These are phyloP conservation scores for Rhabditoides inermis DNA, from an alignment of 2,888 invertebrate genomes.

Conservation along the genomic window DNA sequence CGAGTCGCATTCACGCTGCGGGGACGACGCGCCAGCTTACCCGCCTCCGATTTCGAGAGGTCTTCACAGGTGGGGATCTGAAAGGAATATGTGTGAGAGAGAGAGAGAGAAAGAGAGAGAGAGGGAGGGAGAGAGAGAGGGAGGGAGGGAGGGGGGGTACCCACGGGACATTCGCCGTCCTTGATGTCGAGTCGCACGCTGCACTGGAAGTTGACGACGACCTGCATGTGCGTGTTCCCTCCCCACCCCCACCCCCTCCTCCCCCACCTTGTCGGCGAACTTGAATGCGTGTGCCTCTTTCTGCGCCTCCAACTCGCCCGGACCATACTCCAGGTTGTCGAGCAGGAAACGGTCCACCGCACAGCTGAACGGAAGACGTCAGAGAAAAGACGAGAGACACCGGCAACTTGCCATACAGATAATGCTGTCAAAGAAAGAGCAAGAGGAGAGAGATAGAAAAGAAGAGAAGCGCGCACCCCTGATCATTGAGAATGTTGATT, in stretches of 20 bases:
- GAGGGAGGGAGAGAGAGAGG: not conserved
- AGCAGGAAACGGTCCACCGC: conserved; percentile 46
- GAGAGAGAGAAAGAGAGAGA: not conserved
- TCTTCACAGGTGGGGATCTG: conserved; percentile 6
- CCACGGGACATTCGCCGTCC: conserved; percentile 42
- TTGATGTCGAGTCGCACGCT: conserved; percentile 44
- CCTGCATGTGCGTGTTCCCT: too few species aligned
- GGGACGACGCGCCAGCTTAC: not conserved
- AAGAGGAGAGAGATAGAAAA: too few species aligned
- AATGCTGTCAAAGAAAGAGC: too few species aligned
- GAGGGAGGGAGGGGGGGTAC: too few species aligned
- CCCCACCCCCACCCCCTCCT: too few species aligned
- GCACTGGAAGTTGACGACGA: conserved; percentile 52
- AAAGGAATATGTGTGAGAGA: not conserved
- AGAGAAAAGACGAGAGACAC: too few species aligned
- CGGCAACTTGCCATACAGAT: too few species aligned
- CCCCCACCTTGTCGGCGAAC: conserved; percentile 45
- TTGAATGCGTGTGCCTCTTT: conserved; percentile 52
- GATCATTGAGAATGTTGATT: conserved; percentile 38
- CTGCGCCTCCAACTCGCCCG: conserved; percentile 36
- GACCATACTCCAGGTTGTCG: conserved; percentile 45
- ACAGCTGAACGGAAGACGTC: too few species aligned
- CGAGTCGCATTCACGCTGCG: not conserved
- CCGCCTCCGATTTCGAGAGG: not conserved
- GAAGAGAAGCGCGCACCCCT: conserved; percentile 25